Conservation (phyloP, 2,888 invertebrate species). For the Brachypalpus laphriformis region DNA sequence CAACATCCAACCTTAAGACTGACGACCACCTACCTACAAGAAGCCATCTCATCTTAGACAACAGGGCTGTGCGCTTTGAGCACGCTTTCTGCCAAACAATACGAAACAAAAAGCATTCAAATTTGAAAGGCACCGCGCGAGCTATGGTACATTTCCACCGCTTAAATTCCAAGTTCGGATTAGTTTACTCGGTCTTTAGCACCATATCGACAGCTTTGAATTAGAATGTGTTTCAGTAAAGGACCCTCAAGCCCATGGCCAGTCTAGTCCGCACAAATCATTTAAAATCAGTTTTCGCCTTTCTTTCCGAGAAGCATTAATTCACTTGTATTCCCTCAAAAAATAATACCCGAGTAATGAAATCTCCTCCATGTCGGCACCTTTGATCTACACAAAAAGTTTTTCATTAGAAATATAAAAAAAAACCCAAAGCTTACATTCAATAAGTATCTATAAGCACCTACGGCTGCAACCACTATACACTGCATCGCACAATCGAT, state of each 20-base stretch:
- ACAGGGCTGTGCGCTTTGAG: background rate
- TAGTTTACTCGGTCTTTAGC: background rate
- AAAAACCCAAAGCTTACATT: background rate
- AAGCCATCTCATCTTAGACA: background rate
- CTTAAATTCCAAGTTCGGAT: background rate
- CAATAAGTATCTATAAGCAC: background rate
- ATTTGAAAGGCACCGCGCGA: background rate
- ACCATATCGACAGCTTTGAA: background rate
- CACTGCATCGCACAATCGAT: constrained; percentile 38
- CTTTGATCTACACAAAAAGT: constrained; percentile 11
- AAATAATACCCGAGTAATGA: constrained; percentile 1
- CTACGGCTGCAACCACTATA: constrained; percentile 3
- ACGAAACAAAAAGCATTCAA: background rate
- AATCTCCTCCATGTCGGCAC: constrained; percentile 14
- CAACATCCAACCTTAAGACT: background rate
- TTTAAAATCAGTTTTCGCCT: constrained; percentile 4
- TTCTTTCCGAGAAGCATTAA: constrained; percentile 23
- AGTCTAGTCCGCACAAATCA: background rate
- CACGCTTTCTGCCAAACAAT: background rate
- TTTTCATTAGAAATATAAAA: constrained; percentile 6
- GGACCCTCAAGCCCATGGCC: constrained; percentile 15
- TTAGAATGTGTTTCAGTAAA: background rate
- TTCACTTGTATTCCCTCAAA: constrained; percentile 1
- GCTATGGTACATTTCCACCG: background rate
- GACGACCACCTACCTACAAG: background rate